Base-by-base conservation (phyloP, 2,888 invertebrate species). In the Lathronympha strigana region DNA sequence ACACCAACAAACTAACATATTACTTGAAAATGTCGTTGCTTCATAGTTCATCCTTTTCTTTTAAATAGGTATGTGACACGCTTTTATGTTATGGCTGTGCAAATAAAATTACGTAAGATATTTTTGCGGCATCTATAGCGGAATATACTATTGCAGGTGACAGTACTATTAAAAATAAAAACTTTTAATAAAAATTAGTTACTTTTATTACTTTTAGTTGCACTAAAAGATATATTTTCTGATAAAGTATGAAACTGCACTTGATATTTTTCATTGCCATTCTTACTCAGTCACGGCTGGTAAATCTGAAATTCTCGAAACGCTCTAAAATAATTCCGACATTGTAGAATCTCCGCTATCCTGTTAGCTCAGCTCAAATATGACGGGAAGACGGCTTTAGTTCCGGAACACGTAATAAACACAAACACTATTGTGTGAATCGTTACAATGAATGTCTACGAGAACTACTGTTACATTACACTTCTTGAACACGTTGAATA, bases 361-460 rank as follows among this genome's bases (percentile, higher is more conserved):
- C 53, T 43, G 60, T 67, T 69, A 66, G 67, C 68, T 68, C 63
- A 25, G 67, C 69, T 71, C 66, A 67, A 73, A 72, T 68, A 72
- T 75, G 74, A 73, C 75, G 73, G 72, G 53, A 50, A 62, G 73
- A 73, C 73, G 73, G 72, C 61, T 67, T 63, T 66, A 61, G 57
- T 60, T 45, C 58, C 69, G 69, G 64, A 75, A 78, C 77, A 76
- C 69, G 76, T 79, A 77, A 78, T 81, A 80, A 80, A 79, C 77
- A 76, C 72, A 74, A 78, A 77, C 74, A 76, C 75, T 76, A 81
- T 83, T 84, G 83, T 83, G 78, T 76, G 78, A 79, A 76, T 76
- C 69, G 76, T 63, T 76, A 73, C 69, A 66, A 68, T 60, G 68
- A 57, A 33, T 50, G 50, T 58, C 55, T 62, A 47, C 17, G 17